Percentiles rank a stretch among this genome's conserved stretches.
Evolutionary conservation across 2,113 vertebrate species (phyloP).

Genomic region (Tachysurus vachellii): DNA sequence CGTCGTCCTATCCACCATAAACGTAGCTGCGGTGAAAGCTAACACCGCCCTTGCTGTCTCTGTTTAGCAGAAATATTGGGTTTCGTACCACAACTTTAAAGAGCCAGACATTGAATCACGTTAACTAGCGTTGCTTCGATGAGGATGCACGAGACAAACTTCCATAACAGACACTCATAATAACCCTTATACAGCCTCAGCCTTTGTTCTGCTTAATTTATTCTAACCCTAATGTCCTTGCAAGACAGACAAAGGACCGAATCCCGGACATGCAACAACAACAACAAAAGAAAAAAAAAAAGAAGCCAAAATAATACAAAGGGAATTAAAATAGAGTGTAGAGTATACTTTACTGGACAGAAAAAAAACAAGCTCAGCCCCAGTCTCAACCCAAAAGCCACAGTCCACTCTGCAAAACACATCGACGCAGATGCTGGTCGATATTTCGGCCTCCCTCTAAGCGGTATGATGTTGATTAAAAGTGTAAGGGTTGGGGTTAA

Average conservation of each 20-base stretch:
- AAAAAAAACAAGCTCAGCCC: conserved; percentile 50
- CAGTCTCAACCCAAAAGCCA: conserved; percentile 64
- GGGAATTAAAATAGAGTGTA: not conserved
- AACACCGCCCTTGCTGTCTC: conserved; percentile 55
- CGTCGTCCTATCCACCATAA: conserved; percentile 59
- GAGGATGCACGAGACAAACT: conserved; percentile 61
- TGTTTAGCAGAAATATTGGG: conserved; percentile 66
- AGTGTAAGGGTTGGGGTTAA: conserved; percentile 79
- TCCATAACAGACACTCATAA: conserved; percentile 62
- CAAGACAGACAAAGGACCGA: conserved; percentile 65
- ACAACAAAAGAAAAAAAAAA: not conserved
- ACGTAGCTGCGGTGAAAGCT: conserved; percentile 61
- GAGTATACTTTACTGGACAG: conserved; percentile 23
- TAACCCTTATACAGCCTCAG: conserved; percentile 59
- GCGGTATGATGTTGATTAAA: conserved; percentile 80
- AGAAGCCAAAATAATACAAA: conserved; percentile 14
- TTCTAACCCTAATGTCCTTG: conserved; percentile 63
- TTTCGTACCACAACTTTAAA: conserved; percentile 67
- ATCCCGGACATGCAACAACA: conserved; percentile 42
- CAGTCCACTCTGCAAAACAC: conserved; percentile 61
- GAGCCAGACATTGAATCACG: conserved; percentile 54
- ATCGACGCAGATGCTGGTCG: conserved; percentile 67
- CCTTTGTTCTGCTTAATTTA: conserved; percentile 71
- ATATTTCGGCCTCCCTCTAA: conserved; percentile 73
- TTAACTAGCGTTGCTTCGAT: conserved; percentile 50